Percentiles rank a stretch among this genome's conserved stretches.
Evolutionary conservation across 2,797 vertebrate species (phyloP).

Genomic region (Pangasius larnaudii): DNA sequence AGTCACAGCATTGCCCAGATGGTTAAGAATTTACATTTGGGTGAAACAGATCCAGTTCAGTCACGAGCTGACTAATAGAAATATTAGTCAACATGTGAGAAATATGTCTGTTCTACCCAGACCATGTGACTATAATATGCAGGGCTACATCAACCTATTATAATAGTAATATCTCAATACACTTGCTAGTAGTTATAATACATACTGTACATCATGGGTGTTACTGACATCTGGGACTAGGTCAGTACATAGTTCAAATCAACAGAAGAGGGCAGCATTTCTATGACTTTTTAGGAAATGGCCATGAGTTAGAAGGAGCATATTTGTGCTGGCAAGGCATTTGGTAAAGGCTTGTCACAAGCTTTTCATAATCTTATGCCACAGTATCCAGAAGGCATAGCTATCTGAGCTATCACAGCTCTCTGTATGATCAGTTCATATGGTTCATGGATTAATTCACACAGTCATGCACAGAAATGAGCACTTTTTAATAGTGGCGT

Average conservation of each 20-base stretch:
- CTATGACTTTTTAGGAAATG: constrained; percentile 5
- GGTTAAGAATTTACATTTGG: background rate
- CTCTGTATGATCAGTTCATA: background rate
- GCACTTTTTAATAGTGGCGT: background rate
- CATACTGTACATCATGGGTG: background rate
- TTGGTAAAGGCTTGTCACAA: background rate
- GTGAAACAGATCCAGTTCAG: background rate
- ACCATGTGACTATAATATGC: background rate
- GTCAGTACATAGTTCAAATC: background rate
- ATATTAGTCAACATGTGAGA: constrained; percentile 17
- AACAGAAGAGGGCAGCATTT: constrained; percentile 57
- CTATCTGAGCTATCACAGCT: background rate
- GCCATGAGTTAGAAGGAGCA: background rate
- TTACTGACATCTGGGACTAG: background rate
- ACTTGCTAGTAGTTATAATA: background rate
- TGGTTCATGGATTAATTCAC: background rate
- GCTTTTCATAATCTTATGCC: background rate
- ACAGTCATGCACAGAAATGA: background rate
- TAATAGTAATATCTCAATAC: background rate
- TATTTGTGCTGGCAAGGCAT: background rate
- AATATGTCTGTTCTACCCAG: constrained; percentile 2
- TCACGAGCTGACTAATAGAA: background rate
- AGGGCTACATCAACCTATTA: background rate
- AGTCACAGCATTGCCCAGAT: background rate
- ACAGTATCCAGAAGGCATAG: background rate